phyloP scores from a whole-genome alignment of 2,797 vertebrate species.

The Acipenser transmontanus region DNA sequence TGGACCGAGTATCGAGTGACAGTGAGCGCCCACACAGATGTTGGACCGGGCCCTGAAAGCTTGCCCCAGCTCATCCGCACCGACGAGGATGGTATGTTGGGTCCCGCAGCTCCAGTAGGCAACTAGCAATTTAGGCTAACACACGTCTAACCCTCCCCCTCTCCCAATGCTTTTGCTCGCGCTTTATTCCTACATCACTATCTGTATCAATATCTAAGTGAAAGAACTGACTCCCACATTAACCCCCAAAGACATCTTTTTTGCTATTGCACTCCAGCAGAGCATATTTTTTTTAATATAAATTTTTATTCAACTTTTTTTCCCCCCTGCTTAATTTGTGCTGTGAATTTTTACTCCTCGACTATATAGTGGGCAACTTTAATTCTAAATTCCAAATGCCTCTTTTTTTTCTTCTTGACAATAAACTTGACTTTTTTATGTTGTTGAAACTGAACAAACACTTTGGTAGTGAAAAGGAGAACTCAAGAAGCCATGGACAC shows the following conservation, averaged over 20 bases:
- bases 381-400: too few species aligned
- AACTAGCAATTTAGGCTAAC: conserved; percentile 34
- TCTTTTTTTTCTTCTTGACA: conserved; percentile 19
- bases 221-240: too few species aligned
- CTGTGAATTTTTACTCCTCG: too few species aligned
- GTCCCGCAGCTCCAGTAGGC: conserved; percentile 44
- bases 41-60: conserved; percentile 93
- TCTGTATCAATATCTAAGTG: not conserved
- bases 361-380: too few species aligned
- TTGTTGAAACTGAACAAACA: conserved; percentile 55
- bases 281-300: too few species aligned
- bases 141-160: conserved; percentile 29
- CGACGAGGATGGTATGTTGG: conserved; percentile 99
- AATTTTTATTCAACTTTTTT: too few species aligned
- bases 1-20: conserved; percentile 95
- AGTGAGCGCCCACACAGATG: conserved; percentile 89
- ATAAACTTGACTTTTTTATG: conserved; percentile 31
- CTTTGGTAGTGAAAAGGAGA: conserved; percentile 61
- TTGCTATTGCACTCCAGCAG: too few species aligned
- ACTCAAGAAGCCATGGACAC: conserved; percentile 56
- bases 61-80: conserved; percentile 86
- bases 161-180: conserved; percentile 32
- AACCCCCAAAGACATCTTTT: too few species aligned
- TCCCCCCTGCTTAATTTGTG: too few species aligned
- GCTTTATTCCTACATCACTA: conserved; percentile 38